phyloP scores from a whole-genome alignment of 2,888 invertebrate species.

The Homarus gammarus region DNA sequence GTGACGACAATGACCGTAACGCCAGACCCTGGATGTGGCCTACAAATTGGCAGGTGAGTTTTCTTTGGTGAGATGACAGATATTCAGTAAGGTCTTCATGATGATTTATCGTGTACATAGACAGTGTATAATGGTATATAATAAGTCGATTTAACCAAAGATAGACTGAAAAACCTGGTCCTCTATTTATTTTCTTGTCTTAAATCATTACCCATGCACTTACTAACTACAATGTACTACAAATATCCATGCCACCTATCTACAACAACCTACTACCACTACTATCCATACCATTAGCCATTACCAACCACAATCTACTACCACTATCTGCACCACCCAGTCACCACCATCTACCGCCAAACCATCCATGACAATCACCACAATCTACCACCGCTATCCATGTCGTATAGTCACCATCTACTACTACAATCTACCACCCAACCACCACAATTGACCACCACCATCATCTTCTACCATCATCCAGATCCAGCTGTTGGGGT shows the following conservation, averaged over 20 bases:
- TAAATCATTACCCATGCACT: not conserved
- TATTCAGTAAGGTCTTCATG: too few relatives aligned
- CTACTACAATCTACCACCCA: too few relatives aligned
- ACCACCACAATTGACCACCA: too few relatives aligned
- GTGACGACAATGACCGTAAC: constrained; percentile 45
- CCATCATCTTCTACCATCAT: not conserved
- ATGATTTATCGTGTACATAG: too few relatives aligned
- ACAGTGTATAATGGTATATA: too few relatives aligned
- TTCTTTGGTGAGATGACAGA: too few relatives aligned
- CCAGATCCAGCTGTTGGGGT: constrained; percentile 58
- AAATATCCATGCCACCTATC: not conserved
- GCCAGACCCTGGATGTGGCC: constrained; percentile 76
- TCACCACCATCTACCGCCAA: not conserved
- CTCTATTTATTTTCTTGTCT: not conserved
- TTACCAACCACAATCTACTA: not conserved
- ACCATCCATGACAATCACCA: not conserved
- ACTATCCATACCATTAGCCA: not conserved
- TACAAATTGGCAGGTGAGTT: constrained; percentile 63
- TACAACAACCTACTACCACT: too few relatives aligned
- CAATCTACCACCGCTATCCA: not conserved
- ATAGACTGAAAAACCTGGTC: too few relatives aligned
- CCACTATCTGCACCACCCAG: not conserved
- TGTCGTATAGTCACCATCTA: too few relatives aligned
- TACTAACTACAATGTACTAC: not conserved
- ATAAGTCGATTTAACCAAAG: too few relatives aligned